Percentiles rank a stretch among this genome's conserved stretches.
These are phyloP conservation scores for Portunus trituberculatus DNA, from an alignment of 1,140 invertebrate genomes.

Conservation along the genomic window DNA sequence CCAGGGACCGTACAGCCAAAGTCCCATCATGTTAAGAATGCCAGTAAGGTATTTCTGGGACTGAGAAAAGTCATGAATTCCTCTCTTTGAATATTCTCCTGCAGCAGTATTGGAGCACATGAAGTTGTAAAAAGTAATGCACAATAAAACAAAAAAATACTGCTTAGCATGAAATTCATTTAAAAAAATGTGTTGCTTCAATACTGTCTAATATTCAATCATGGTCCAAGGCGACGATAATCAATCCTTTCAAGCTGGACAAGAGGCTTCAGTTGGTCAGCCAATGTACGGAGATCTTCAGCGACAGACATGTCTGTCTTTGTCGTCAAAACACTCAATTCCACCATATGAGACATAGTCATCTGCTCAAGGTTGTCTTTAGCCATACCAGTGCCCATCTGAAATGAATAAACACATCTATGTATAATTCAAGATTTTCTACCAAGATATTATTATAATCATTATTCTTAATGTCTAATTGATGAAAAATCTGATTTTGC, in stretches of 20 bases:
- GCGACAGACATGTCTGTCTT: slow-evolving; percentile 96
- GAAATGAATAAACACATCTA: slow-evolving; percentile 58
- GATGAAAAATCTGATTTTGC: too few relatives aligned
- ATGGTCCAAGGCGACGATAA: slow-evolving; percentile 81
- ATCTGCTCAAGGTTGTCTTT: slow-evolving; percentile 90
- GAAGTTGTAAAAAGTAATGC: too few relatives aligned
- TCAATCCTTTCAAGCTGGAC: slow-evolving; percentile 95
- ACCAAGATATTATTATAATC: not conserved
- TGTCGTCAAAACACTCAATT: slow-evolving; percentile 95
- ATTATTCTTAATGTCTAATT: not conserved
- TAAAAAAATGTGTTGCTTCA: not conserved
- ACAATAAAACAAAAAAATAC: not conserved
- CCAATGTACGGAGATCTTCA: slow-evolving; percentile 97
- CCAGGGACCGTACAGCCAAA: too few relatives aligned
- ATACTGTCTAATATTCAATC: not conserved
- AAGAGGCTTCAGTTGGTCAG: slow-evolving; percentile 95
- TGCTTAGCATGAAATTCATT: not conserved
- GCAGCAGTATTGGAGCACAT: too few relatives aligned
- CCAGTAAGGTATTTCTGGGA: too few relatives aligned
- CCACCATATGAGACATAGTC: slow-evolving; percentile 95
- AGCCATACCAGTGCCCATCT: slow-evolving; percentile 86
- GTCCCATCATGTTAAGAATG: too few relatives aligned
- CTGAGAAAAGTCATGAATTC: too few relatives aligned
- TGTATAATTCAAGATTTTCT: not conserved
- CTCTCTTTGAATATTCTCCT: too few relatives aligned